Evolutionary conservation across 2,113 vertebrate genomes (phyloP), one percentile per base, ranked within the genome.

Genomic region (Prietella phreatophila): DNA sequence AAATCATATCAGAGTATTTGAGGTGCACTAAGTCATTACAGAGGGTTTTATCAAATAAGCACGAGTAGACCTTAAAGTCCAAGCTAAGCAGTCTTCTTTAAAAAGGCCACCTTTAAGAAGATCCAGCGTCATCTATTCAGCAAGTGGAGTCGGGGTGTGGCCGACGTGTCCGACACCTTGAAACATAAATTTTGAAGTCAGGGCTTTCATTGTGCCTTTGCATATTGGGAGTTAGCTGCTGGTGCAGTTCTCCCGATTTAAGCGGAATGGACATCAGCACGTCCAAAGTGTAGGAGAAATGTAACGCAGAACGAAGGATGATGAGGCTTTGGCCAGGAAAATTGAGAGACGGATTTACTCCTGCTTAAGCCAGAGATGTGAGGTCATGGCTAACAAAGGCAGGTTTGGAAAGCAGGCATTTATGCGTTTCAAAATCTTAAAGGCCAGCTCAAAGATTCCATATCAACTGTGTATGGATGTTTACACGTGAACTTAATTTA

Each of bases 191-290:
- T 91, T 92, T 90, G 87, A 94, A 94, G 93, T 96, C 95, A 95
- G 95, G 95, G 84, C 91, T 95, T 95, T 94, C 90, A 93, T 95
- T 96, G 95, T 95, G 91, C 86, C 89, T 93, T 91, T 93, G 91
- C 93, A 93, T 93, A 94, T 89, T 89, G 91, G 91, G 91, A 93
- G 93, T 93, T 94, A 92, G 94, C 94, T 95, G 94, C 85, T 92
- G 89, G 91, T 92, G 95, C 95, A 94, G 30, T 94, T 95, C 91
- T 92, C 63, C 90, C 67, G 91, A 93, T 93, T 93, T 93, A 94
- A 93, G 93, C 89, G 91, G 92, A 95, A 93, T 50, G 94, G 94
- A 94, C 94, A 95, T 95, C 94, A 94, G 94, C 94, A 93, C 83
- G 93, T 91, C 87, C 89, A 91, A 90, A 93, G 92, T 92, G 88